Conservation (phyloP, 2,113 vertebrate genomes). For the Pygoscelis adeliae region DNA sequence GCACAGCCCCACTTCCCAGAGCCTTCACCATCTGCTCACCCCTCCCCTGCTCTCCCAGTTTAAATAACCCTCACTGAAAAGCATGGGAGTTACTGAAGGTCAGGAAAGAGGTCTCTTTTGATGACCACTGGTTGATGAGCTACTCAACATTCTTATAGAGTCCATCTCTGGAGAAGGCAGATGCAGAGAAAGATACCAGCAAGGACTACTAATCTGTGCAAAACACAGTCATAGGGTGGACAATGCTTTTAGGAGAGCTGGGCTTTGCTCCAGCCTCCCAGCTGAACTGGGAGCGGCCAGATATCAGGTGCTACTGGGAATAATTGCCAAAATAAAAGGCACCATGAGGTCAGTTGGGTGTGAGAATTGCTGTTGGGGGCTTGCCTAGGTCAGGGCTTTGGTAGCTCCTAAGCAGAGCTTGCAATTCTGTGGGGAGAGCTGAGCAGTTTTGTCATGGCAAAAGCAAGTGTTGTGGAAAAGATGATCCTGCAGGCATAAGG, state of each 20-base stretch:
- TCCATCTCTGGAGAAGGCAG: background rate
- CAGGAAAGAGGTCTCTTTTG: background rate
- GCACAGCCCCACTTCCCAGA: background rate
- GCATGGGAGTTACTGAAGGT: background rate
- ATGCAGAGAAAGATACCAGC: background rate
- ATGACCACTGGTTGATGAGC: background rate
- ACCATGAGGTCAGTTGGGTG: background rate
- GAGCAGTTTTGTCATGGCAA: background rate
- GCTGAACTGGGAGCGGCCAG: background rate
- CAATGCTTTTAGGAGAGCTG: background rate
- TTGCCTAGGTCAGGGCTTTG: background rate
- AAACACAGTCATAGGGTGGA: background rate
- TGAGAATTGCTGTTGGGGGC: background rate
- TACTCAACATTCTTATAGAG: background rate
- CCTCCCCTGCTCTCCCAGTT: background rate
- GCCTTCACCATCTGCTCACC: background rate
- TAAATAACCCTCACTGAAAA: background rate
- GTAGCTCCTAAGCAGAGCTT: background rate
- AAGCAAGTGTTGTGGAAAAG: background rate
- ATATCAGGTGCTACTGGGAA: background rate
- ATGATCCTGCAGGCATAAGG: background rate
- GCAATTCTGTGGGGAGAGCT: background rate
- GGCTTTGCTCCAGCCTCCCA: slow-evolving; percentile 20
- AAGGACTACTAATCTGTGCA: background rate
- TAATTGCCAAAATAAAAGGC: background rate